Conservation (phyloP, 2,888 invertebrate genomes). For the Drosophila meridionalis region DNA sequence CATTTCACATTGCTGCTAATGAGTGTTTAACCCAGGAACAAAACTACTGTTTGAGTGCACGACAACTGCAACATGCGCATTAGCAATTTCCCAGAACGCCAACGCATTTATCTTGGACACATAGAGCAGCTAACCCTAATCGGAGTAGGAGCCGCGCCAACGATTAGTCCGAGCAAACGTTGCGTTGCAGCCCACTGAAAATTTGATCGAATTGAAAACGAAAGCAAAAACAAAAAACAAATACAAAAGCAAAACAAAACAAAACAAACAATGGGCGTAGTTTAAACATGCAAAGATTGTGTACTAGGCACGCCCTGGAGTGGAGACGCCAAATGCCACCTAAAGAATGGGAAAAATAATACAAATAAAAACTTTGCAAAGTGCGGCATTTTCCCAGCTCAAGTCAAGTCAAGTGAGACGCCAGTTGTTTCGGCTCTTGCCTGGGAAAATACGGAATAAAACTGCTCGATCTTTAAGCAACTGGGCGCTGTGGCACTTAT, state of each 20-base stretch:
- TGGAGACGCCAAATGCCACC: slow-evolving; percentile 51
- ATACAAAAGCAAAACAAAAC: slow-evolving; percentile 32
- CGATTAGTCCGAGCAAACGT: slow-evolving; percentile 71
- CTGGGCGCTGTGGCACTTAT: slow-evolving; percentile 50
- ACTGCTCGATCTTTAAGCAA: slow-evolving; percentile 16
- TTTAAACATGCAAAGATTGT: slow-evolving; percentile 54
- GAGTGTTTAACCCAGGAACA: slow-evolving; percentile 42
- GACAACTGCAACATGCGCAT: slow-evolving; percentile 53
- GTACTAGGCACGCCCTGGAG: slow-evolving; percentile 53
- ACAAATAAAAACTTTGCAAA: slow-evolving; percentile 47
- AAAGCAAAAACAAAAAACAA: slow-evolving; percentile 31
- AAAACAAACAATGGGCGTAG: slow-evolving; percentile 57
- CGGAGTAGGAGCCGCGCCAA: slow-evolving; percentile 25
- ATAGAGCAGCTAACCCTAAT: not conserved
- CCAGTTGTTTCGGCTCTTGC: slow-evolving; percentile 48
- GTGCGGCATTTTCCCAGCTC: slow-evolving; percentile 65
- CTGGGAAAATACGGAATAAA: slow-evolving; percentile 48
- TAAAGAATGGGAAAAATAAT: slow-evolving; percentile 25
- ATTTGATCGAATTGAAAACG: slow-evolving; percentile 42
- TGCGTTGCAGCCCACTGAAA: slow-evolving; percentile 67
- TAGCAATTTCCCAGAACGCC: slow-evolving; percentile 83
- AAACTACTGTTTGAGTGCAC: slow-evolving; percentile 38
- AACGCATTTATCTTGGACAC: slow-evolving; percentile 76
- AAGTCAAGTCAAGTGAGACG: slow-evolving; percentile 40
- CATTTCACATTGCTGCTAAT: slow-evolving; percentile 39